Evolutionary conservation across 1,140 invertebrate species (phyloP).

Genomic region (Bombus ignitus): DNA sequence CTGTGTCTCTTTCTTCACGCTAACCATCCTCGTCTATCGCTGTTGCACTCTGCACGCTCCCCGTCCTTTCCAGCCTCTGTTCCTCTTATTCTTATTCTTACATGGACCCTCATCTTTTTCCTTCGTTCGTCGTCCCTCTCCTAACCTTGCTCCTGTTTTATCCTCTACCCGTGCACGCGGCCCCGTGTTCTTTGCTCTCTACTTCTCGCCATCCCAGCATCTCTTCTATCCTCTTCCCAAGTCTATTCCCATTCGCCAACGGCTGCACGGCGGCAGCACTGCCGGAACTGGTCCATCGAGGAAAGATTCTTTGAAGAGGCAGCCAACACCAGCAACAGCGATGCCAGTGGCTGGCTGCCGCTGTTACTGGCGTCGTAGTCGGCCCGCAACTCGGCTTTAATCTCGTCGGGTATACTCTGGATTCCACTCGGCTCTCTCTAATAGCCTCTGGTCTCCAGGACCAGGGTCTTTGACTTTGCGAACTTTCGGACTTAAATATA

Average conservation of each 20-base stretch:
- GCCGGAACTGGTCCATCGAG: slow-evolving; percentile 69
- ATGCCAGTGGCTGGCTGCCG: slow-evolving; percentile 15
- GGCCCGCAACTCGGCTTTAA: slow-evolving; percentile 53
- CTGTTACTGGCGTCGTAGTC: neutral
- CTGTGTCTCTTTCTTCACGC: slow-evolving; percentile 31
- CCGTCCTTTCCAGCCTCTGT: slow-evolving; percentile 9
- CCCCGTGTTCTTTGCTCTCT: slow-evolving; percentile 55
- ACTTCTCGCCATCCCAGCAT: slow-evolving; percentile 24
- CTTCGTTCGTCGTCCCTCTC: slow-evolving; percentile 49
- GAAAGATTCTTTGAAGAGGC: slow-evolving; percentile 56
- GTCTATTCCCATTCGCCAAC: slow-evolving; percentile 68
- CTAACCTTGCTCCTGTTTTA: slow-evolving; percentile 67
- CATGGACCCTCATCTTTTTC: slow-evolving; percentile 44
- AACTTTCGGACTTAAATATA: neutral
- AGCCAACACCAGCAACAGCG: slow-evolving; percentile 50
- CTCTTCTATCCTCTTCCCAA: slow-evolving; percentile 59
- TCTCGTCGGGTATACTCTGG: slow-evolving; percentile 36
- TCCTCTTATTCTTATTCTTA: slow-evolving; percentile 63
- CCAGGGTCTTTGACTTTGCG: neutral
- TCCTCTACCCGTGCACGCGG: slow-evolving; percentile 32
- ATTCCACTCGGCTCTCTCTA: slow-evolving; percentile 35
- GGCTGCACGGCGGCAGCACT: slow-evolving; percentile 48
- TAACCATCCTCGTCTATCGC: slow-evolving; percentile 39
- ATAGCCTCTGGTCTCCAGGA: slow-evolving; percentile 15
- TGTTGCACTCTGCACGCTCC: slow-evolving; percentile 6